Evolutionary conservation across 1,140 invertebrate genomes (phyloP).

Genomic region (Aphidius gifuensis): DNA sequence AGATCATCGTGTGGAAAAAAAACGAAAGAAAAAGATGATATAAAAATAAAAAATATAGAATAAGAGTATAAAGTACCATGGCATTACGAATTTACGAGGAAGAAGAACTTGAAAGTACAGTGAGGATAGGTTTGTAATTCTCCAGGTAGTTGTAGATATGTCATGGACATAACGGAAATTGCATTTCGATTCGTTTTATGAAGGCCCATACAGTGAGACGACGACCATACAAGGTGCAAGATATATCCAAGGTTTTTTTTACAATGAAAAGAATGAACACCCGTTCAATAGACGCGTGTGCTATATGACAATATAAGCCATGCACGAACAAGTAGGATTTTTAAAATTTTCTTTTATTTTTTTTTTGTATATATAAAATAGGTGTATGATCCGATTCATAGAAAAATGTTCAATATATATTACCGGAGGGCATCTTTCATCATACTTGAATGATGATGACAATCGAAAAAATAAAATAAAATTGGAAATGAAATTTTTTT

Average conservation of each 20-base stretch:
- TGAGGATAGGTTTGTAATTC: slow-evolving; percentile 9
- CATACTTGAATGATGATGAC: too few species aligned
- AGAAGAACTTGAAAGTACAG: slow-evolving; percentile 9
- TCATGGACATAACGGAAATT: slow-evolving; percentile 41
- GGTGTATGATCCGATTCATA: too few species aligned
- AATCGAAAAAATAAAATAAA: too few species aligned
- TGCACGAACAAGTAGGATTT: not conserved
- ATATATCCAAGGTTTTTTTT: slow-evolving; percentile 2
- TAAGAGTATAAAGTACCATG: too few species aligned
- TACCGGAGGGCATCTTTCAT: too few species aligned
- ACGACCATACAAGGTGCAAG: too few species aligned
- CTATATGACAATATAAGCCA: slow-evolving; percentile 14
- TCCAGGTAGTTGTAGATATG: slow-evolving; percentile 20
- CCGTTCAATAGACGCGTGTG: not conserved
- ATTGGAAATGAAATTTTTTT: too few species aligned
- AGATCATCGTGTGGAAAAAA: too few species aligned
- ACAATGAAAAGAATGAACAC: slow-evolving; percentile 3
- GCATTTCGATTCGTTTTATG: slow-evolving; percentile 47
- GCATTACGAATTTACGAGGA: not conserved
- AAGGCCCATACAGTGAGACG: slow-evolving; percentile 23
- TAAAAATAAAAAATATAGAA: too few species aligned
- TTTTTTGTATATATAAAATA: not conserved
- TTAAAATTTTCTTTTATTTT: slow-evolving; percentile 10
- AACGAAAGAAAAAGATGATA: too few species aligned
- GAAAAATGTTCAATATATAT: too few species aligned